These are phyloP conservation scores for Tauraco erythrolophus DNA, from an alignment of 2,113 vertebrate genomes.

Conservation along the genomic window DNA sequence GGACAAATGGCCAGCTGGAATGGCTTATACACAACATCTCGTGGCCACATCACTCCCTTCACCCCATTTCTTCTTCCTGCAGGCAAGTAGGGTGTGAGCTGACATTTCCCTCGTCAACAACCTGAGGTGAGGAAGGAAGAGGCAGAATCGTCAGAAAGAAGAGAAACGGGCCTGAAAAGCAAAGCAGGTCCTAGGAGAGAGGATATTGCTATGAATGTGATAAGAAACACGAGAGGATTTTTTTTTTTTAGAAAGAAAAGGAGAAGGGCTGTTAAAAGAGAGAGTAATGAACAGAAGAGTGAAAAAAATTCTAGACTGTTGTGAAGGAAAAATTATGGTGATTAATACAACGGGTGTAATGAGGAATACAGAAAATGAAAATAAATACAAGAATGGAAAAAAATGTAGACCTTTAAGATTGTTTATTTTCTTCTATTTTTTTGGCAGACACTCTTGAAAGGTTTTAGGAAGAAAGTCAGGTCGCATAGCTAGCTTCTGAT, in stretches of 20 bases:
- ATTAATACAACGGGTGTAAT: background rate
- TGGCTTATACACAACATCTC: background rate
- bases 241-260: background rate
- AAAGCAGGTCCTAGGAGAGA: background rate
- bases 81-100: background rate
- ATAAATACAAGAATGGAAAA: background rate
- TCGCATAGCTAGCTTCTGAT: background rate
- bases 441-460: background rate
- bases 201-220: background rate
- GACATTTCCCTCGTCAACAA: background rate
- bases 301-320: background rate
- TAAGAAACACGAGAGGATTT: background rate
- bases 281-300: background rate
- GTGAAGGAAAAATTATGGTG: background rate
- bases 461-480: background rate
- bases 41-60: background rate
- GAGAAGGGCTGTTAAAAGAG: background rate
- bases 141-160: background rate
- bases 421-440: background rate
- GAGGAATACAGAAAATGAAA: background rate
- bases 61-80: background rate
- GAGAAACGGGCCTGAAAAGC: background rate
- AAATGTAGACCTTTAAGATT: background rate
- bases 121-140: background rate
- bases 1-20: accelerated